These are phyloP conservation scores for Pluvialis apricaria DNA, from an alignment of 2,113 vertebrate species.

Conservation along the genomic window DNA sequence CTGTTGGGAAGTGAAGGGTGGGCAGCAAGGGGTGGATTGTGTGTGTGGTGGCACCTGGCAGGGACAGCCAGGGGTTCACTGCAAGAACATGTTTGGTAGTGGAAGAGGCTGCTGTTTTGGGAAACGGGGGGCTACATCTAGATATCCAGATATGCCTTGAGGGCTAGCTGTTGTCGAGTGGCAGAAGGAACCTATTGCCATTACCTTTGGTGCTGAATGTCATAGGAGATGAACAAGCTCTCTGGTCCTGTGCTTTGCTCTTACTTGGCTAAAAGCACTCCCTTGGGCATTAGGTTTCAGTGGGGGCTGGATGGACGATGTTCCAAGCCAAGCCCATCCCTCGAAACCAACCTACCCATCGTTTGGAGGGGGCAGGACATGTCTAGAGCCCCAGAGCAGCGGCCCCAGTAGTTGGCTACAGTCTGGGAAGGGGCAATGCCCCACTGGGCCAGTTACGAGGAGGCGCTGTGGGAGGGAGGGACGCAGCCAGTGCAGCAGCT, in stretches of 20 bases:
- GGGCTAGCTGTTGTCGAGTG: rapidly evolving
- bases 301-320: neutral
- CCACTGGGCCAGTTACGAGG: rapidly evolving
- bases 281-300: neutral
- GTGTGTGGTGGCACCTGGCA: neutral
- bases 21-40: neutral
- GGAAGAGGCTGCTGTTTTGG: neutral
- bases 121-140: neutral
- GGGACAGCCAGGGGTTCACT: neutral
- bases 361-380: neutral
- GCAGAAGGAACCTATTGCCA: neutral
- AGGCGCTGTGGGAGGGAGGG: neutral
- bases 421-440: neutral
- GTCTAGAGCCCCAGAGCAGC: neutral
- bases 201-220: neutral
- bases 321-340: neutral
- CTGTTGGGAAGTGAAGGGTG: neutral
- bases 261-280: neutral
- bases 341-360: rapidly evolving
- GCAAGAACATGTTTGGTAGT: neutral
- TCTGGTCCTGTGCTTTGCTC: neutral
- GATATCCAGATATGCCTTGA: rapidly evolving
- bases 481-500: neutral
- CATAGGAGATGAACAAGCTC: neutral
- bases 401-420: neutral